These are phyloP conservation scores for Tenebrosternarchus preto DNA, from an alignment of 2,113 vertebrate species.

Conservation along the genomic window DNA sequence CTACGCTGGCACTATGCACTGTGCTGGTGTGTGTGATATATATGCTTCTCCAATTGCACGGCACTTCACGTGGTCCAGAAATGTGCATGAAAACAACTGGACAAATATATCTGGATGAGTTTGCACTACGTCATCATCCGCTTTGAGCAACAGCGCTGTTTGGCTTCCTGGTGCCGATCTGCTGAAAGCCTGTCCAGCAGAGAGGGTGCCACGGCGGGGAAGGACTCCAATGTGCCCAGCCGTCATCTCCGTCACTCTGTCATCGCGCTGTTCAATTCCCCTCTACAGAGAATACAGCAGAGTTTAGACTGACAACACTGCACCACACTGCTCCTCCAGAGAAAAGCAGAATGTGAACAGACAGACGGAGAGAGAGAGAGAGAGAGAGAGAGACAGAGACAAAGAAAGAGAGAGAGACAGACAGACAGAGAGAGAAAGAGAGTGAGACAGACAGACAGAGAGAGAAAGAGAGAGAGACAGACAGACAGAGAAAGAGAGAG, in stretches of 20 bases:
- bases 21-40: background rate
- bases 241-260: background rate
- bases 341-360: background rate
- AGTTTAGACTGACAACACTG: background rate
- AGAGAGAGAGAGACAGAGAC: too few species aligned
- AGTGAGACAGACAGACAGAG: background rate
- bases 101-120: background rate
- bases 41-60: too few species aligned
- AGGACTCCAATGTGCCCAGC: background rate
- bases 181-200: background rate
- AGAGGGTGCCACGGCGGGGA: background rate
- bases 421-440: background rate
- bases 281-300: background rate
- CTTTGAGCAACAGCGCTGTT: too few species aligned
- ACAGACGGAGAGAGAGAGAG: background rate
- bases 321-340: background rate
- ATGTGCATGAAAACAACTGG: background rate
- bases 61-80: constrained; percentile 1
- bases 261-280: background rate
- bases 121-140: background rate
- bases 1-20: background rate
- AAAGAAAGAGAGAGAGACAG: background rate
- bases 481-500: background rate
- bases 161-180: too few species aligned
- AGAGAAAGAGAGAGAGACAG: background rate